phyloP scores from a whole-genome alignment of 2,888 invertebrate species.

The Prenolepis imparis region DNA sequence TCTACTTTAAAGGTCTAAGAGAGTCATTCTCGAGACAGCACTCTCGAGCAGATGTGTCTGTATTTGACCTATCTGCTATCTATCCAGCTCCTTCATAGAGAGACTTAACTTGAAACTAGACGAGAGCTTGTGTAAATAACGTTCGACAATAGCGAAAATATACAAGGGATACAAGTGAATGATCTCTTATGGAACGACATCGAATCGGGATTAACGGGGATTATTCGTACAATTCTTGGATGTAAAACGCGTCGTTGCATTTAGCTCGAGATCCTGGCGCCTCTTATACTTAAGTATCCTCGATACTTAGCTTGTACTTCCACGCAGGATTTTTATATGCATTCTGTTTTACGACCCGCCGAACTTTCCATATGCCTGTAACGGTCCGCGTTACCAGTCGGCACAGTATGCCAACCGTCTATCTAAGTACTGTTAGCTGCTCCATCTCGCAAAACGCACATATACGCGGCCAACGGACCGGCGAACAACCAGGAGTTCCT shows the following conservation, averaged over 20 bases:
- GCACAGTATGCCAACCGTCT: constrained; percentile 76
- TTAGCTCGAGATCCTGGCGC: constrained; percentile 11
- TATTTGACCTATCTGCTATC: not conserved
- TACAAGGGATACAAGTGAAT: not conserved
- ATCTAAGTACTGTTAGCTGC: constrained; percentile 80
- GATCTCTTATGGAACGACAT: not conserved
- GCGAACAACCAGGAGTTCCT: constrained; percentile 51
- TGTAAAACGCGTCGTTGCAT: constrained; percentile 1
- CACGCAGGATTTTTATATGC: constrained; percentile 43
- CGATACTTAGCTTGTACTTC: not conserved
- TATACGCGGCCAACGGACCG: constrained; percentile 53
- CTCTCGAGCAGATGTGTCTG: not conserved
- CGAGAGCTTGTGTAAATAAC: constrained; percentile 7
- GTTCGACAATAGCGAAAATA: constrained; percentile 6
- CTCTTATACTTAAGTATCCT: constrained; percentile 11
- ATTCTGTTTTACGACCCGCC: constrained; percentile 68
- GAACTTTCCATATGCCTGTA: constrained; percentile 80
- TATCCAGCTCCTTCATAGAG: not conserved
- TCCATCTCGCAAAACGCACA: constrained; percentile 70
- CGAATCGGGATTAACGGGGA: not conserved
- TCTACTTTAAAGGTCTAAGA: constrained; percentile 5
- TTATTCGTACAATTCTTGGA: constrained; percentile 2
- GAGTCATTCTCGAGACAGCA: not conserved
- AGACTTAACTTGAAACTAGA: not conserved
- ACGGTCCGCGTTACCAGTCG: constrained; percentile 76